Base-by-base conservation (phyloP, 2,797 vertebrate genomes). In the Falco biarmicus region DNA sequence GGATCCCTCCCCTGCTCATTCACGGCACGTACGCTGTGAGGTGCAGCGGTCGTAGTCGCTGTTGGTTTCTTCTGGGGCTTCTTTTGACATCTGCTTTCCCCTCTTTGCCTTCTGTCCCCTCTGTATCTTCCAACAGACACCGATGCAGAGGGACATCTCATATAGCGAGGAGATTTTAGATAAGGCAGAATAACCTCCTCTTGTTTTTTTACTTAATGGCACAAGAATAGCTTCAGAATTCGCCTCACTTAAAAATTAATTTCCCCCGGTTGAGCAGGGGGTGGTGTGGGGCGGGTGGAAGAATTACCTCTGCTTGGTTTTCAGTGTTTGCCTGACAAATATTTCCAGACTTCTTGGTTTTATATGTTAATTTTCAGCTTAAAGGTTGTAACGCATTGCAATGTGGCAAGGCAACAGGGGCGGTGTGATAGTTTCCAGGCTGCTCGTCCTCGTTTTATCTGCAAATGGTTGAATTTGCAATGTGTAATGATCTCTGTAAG, bases 401-500 rank as follows among this genome's bases (percentile, higher is more conserved):
- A 13, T 56, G 81, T 93, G 87, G 89, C 60, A 15, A 17, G 16
- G 71, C 4, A 7, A 80, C 51, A 54, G 54, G 66, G 63, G 51
- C 4, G 53, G 45, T 60, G 57, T 70, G 87, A 85, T 89, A 70
- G 87, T 53, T 87, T 87, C 76, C 65, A 84, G 91, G 84, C 92
- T 91, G 89, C 84, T 65, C 3, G 5, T 39, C 60, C 89, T 96
- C 24, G 0, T 95, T 95, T 95, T 54, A 80, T 75, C 92, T 24
- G 29, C 84, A 85, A 94, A 91, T 51, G 87, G 91, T 75, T 89
- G 91, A 57, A 95, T 95, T 95, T 93, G 91, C 79, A 61, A 56
- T 78, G 91, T 91, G 94, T 96, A 91, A 94, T 94, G 91, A 95
- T 96, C 87, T 94, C 95, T 95, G 91, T 61, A 93, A 95, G 85